Conservation (phyloP, 2,113 vertebrate species). For the Cichladusa arquata region DNA sequence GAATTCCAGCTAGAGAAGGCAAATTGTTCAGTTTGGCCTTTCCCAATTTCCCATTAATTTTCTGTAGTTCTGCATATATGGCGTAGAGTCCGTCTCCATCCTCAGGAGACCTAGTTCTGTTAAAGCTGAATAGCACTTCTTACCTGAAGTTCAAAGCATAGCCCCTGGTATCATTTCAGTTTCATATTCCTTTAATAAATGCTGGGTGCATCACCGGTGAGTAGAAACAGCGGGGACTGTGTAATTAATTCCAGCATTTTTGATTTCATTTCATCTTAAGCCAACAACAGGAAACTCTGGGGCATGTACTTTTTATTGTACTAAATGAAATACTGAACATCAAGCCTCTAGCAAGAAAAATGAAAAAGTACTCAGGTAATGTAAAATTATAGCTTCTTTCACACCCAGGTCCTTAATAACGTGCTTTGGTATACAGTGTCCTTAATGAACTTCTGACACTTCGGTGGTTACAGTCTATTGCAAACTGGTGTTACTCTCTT, state of each 20-base stretch:
- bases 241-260: conserved; percentile 51
- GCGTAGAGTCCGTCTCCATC: background rate
- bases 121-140: conserved; percentile 2
- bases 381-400: background rate
- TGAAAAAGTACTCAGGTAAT: background rate
- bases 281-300: conserved; percentile 17
- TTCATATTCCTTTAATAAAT: conserved; percentile 10
- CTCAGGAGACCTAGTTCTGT: background rate
- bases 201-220: background rate
- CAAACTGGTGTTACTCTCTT: background rate
- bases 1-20: background rate
- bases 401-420: background rate
- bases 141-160: conserved; percentile 41
- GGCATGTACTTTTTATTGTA: conserved; percentile 1
- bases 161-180: background rate
- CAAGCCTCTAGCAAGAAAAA: conserved; percentile 13
- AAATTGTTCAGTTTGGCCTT: background rate
- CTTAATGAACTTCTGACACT: conserved; percentile 21
- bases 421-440: background rate
- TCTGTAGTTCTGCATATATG: background rate
- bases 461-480: background rate
- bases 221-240: background rate
- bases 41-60: background rate
- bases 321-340: conserved; percentile 14
- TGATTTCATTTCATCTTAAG: conserved; percentile 52